phyloP scores from a whole-genome alignment of 2,113 vertebrate genomes.

The Heterocephalus glaber region DNA sequence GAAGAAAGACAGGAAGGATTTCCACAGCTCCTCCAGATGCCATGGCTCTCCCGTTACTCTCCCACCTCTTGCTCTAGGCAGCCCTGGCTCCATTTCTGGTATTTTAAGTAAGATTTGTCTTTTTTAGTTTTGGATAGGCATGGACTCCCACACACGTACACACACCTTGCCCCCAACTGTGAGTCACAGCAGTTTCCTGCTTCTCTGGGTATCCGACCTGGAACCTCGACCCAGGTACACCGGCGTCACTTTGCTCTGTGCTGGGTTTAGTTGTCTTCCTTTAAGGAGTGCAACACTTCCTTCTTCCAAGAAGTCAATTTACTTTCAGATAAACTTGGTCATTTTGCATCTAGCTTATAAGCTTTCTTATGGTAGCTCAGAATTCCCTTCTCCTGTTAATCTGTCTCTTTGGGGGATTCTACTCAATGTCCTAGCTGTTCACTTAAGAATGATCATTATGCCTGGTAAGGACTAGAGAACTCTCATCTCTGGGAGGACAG shows the following conservation, averaged over 20 bases:
- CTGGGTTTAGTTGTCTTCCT: not conserved
- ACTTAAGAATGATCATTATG: no score
- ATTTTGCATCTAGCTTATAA: no score
- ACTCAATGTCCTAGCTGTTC: not conserved
- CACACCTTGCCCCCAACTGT: not conserved
- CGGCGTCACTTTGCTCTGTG: not conserved
- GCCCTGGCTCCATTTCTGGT: not conserved
- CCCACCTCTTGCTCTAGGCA: not conserved
- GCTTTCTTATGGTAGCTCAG: not conserved
- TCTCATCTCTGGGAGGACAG: not conserved
- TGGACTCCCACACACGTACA: not conserved
- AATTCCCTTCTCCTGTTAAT: not conserved
- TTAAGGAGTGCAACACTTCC: not conserved
- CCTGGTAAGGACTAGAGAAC: not conserved
- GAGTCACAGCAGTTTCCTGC: not conserved
- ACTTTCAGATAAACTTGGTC: not conserved
- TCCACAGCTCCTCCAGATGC: not conserved
- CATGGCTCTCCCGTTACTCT: not conserved
- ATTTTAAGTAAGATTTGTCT: not conserved
- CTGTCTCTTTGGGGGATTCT: not conserved
- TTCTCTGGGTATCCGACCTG: not conserved
- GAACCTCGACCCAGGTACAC: not conserved
- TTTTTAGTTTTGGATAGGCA: not conserved
- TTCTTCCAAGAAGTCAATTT: not conserved
- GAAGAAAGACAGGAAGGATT: not conserved